phyloP scores from a whole-genome alignment of 2,888 invertebrate genomes.

The Sminthurides aquaticus region DNA sequence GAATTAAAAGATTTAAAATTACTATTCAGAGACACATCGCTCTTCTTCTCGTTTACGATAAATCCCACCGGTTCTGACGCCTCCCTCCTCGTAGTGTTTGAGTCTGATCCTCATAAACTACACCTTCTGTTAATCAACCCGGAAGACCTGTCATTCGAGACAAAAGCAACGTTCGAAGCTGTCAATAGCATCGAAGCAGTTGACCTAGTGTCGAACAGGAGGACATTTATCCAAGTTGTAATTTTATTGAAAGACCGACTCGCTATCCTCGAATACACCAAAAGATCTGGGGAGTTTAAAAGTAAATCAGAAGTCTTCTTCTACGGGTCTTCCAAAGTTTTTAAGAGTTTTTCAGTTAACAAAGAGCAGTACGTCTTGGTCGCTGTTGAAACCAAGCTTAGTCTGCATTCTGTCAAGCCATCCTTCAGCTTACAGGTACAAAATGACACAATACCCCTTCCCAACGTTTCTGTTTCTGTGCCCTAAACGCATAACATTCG shows the following conservation, averaged over 20 bases:
- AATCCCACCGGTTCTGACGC: not conserved
- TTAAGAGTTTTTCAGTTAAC: slow-evolving; percentile 14
- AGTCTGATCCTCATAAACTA: not conserved
- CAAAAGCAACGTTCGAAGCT: not conserved
- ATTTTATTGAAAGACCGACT: not conserved
- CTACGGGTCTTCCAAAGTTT: slow-evolving; percentile 9
- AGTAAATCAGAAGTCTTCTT: not conserved
- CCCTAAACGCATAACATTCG: no score
- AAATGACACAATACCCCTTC: no score
- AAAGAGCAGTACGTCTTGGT: slow-evolving; percentile 12
- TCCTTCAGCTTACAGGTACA: slow-evolving; percentile 20
- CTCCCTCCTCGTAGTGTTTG: not conserved
- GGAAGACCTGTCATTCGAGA: not conserved
- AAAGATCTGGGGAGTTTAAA: not conserved
- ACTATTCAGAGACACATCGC: not conserved
- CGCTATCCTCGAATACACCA: not conserved
- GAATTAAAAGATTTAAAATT: not conserved
- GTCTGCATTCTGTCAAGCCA: slow-evolving; percentile 15
- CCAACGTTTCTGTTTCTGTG: not conserved
- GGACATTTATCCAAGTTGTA: not conserved
- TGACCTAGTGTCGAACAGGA: not conserved
- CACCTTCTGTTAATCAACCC: not conserved
- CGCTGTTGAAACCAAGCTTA: not conserved
- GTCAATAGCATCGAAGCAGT: not conserved
- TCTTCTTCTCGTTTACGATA: not conserved